Percentiles rank a stretch among this genome's conserved stretches.
These are phyloP conservation scores for Caenorhabditis remanei DNA, from an alignment of 1,140 invertebrate species.

Conservation along the genomic window DNA sequence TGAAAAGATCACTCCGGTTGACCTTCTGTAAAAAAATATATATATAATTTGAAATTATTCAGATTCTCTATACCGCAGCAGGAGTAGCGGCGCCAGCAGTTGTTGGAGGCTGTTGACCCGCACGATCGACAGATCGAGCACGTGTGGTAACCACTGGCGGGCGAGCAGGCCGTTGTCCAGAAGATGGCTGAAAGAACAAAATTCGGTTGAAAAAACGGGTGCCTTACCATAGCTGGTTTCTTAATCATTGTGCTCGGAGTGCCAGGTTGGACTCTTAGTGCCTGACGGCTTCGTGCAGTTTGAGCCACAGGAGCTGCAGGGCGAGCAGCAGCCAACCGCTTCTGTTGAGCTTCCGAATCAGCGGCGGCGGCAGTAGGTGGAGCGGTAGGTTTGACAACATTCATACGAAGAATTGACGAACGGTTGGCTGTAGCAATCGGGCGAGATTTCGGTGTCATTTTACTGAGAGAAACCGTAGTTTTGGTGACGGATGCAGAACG, in stretches of 20 bases:
- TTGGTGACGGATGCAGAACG: conserved; percentile 5
- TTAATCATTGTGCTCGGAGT: background rate
- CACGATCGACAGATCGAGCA: conserved; percentile 1
- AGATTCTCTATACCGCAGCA: background rate
- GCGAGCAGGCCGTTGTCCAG: background rate
- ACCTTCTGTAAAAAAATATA: background rate
- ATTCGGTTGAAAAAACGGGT: background rate
- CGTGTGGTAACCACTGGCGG: background rate
- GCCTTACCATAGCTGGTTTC: background rate
- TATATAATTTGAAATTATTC: background rate
- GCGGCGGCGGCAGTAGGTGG: background rate
- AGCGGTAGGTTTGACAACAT: background rate
- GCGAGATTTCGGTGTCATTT: conserved; percentile 1
- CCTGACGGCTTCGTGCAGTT: background rate
- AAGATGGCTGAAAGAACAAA: background rate
- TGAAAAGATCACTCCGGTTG: background rate
- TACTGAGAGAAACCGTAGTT: background rate
- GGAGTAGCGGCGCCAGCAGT: background rate
- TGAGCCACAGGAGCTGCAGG: background rate
- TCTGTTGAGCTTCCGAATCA: background rate
- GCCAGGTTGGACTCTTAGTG: background rate
- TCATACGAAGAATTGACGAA: conserved; percentile 31
- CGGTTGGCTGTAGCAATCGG: conserved; percentile 21
- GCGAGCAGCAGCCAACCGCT: background rate
- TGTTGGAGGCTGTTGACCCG: background rate